Percentiles rank a stretch among this genome's conserved stretches.
These are phyloP conservation scores for Plectropomus leopardus DNA, from an alignment of 2,113 vertebrate genomes.

Conservation along the genomic window DNA sequence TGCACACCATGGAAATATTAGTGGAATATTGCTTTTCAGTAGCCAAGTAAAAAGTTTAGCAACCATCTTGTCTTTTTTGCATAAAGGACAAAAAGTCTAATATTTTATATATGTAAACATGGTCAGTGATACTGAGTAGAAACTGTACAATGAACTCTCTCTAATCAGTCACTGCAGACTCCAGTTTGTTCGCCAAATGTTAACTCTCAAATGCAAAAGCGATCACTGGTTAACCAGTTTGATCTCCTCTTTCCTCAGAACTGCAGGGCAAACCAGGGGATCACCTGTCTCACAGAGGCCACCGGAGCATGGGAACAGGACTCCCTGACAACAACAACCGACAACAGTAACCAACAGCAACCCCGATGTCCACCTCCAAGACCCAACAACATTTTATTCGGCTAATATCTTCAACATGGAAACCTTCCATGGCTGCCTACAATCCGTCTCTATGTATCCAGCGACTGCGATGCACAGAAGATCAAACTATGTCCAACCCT, in stretches of 20 bases:
- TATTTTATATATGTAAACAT: too few species aligned
- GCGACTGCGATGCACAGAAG: constrained; percentile 91
- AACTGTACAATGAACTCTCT: not conserved
- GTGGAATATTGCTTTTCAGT: too few species aligned
- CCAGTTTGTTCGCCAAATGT: not conserved
- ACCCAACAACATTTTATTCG: constrained; percentile 74
- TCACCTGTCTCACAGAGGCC: constrained; percentile 93
- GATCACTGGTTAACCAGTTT: constrained; percentile 62
- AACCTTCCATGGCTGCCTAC: constrained; percentile 89
- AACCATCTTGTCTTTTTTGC: too few species aligned
- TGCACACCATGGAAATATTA: too few species aligned
- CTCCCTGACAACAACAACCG: constrained; percentile 90
- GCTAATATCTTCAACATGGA: constrained; percentile 89
- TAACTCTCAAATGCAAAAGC: not conserved
- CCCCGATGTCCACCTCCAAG: constrained; percentile 75
- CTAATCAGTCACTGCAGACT: not conserved
- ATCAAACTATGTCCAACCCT: constrained; percentile 89
- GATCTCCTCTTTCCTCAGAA: constrained; percentile 81
- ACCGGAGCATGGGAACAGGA: constrained; percentile 91
- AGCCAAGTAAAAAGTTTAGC: too few species aligned
- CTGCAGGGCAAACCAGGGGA: constrained; percentile 94
- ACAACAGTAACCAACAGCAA: constrained; percentile 89
- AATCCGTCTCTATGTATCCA: constrained; percentile 88
- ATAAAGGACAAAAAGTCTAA: too few species aligned
- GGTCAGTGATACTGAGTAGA: not conserved